Evolutionary conservation across 2,113 vertebrate species (phyloP).

Genomic region (Furnarius figulus): DNA sequence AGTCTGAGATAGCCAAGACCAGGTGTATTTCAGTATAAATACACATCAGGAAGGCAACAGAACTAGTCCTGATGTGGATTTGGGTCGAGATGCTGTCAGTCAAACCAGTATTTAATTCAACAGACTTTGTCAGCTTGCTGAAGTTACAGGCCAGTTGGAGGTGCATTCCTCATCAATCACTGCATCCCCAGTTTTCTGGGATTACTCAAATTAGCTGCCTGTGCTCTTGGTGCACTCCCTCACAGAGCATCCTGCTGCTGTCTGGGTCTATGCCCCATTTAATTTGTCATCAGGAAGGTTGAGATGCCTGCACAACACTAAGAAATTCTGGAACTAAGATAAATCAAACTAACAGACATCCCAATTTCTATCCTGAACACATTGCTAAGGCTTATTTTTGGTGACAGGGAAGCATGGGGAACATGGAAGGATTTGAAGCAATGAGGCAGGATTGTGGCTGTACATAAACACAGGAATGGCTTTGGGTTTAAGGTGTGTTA

Average conservation of each 20-base stretch:
- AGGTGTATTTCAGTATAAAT: background rate
- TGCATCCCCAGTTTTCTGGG: background rate
- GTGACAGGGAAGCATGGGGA: background rate
- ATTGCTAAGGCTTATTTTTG: background rate
- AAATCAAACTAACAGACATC: background rate
- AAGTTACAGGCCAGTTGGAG: background rate
- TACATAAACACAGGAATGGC: background rate
- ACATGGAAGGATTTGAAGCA: background rate
- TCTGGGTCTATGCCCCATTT: background rate
- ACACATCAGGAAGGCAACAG: background rate
- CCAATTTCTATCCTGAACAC: background rate
- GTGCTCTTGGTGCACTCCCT: background rate
- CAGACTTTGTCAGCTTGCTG: background rate
- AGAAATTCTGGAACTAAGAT: background rate
- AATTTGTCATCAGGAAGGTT: background rate
- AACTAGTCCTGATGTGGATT: background rate
- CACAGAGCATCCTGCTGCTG: background rate
- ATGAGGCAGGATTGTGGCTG: background rate
- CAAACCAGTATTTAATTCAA: slow-evolving; percentile 1
- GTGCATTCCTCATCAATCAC: background rate
- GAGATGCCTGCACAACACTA: background rate
- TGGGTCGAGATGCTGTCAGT: background rate
- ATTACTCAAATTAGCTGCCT: background rate
- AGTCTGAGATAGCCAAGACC: background rate
- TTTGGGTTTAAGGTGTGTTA: background rate